Percentiles rank a stretch among this genome's conserved stretches.
Conservation (phyloP, 2,113 vertebrate species). For the Athene cunicularia region DNA sequence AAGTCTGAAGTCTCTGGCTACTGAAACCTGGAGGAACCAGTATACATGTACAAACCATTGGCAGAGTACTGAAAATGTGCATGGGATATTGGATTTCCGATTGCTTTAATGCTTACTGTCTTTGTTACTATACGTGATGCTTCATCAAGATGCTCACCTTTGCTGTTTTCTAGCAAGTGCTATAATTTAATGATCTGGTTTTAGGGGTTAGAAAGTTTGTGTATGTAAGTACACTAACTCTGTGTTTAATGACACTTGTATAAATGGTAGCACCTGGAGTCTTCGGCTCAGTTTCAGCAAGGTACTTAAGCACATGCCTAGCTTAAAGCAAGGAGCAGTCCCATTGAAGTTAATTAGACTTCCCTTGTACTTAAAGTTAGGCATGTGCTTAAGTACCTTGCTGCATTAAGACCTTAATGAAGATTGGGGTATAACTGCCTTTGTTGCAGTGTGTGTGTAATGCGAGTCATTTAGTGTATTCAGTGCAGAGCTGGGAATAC, state of each 20-base stretch:
- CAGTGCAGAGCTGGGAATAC: not conserved
- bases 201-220: constrained; percentile 66
- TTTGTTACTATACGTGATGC: not conserved
- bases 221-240: constrained; percentile 51
- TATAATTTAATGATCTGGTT: constrained; percentile 59
- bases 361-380: constrained; percentile 67
- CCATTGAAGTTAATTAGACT: constrained; percentile 71
- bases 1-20: not conserved
- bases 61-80: not conserved
- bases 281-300: constrained; percentile 51
- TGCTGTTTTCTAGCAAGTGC: constrained; percentile 4
- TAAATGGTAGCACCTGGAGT: constrained; percentile 67
- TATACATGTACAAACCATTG: not conserved
- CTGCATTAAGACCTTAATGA: constrained; percentile 68
- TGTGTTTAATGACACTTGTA: constrained; percentile 64
- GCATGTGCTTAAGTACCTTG: constrained; percentile 64
- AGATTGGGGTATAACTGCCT: constrained; percentile 64
- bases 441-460: constrained; percentile 33
- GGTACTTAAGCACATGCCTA: constrained; percentile 60
- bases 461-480: constrained; percentile 36
- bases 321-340: constrained; percentile 59
- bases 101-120: not conserved
- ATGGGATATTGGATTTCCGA: not conserved
- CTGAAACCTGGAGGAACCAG: not conserved
- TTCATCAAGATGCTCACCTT: constrained; percentile 39